A percentile compares a stretch with the other conserved stretches of the same genome.
Evolutionary conservation across 1,140 invertebrate species (phyloP).

Genomic region (Megalonaias nervosa): DNA sequence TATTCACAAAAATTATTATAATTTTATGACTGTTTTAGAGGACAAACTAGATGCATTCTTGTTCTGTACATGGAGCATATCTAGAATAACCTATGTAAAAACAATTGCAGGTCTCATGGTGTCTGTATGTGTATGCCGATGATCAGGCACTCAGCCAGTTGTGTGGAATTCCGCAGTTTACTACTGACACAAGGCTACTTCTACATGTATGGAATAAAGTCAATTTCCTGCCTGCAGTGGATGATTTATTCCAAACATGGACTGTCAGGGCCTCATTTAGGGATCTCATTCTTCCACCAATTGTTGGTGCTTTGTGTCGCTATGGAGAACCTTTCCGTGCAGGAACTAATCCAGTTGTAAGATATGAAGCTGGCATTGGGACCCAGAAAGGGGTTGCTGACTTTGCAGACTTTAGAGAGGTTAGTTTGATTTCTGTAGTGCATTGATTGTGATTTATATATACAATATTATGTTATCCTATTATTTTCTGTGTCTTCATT

Average conservation of each 20-base stretch:
- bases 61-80: neutral
- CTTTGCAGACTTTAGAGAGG: constrained; percentile 28
- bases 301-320: constrained; percentile 21
- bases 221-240: constrained; percentile 24
- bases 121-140: constrained; percentile 29
- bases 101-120: constrained; percentile 23
- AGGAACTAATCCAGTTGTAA: constrained; percentile 36
- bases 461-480: too few species aligned
- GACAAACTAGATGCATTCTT: neutral
- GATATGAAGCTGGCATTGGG: constrained; percentile 43
- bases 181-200: constrained; percentile 12
- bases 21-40: neutral
- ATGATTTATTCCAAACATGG: constrained; percentile 27
- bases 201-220: constrained; percentile 41
- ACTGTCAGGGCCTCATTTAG: constrained; percentile 25
- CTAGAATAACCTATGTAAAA: too few species aligned
- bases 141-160: constrained; percentile 5
- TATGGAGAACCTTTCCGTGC: constrained; percentile 40
- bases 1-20: neutral
- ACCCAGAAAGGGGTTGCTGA: neutral
- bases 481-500: too few species aligned
- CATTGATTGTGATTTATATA: too few species aligned
- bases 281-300: constrained; percentile 33
- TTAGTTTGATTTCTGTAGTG: neutral
- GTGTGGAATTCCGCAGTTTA: constrained; percentile 38